Evolutionary conservation across 2,888 invertebrate genomes (phyloP).

Genomic region (Caenorhabditis sp.): DNA sequence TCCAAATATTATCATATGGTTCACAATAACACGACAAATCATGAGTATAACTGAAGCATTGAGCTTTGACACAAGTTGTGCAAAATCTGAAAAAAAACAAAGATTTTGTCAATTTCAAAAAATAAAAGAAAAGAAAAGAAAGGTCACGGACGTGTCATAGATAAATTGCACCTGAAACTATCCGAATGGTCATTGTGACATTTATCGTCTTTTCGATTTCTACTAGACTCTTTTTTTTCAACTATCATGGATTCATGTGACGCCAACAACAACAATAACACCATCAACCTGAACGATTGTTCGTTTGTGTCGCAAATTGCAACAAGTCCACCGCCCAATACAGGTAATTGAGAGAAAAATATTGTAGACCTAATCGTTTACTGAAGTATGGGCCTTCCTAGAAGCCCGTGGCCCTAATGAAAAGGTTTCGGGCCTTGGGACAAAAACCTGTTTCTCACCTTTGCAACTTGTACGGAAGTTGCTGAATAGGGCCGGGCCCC

Average conservation of each 20-base stretch:
- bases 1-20: conserved; percentile 39
- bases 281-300: neutral
- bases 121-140: neutral
- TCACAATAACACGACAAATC: conserved; percentile 55
- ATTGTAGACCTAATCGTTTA: too few species aligned
- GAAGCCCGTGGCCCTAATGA: too few species aligned
- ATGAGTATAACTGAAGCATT: conserved; percentile 25
- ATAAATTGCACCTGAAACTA: too few species aligned
- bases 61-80: neutral
- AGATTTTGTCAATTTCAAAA: neutral
- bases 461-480: too few species aligned
- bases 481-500: too few species aligned
- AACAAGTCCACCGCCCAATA: conserved; percentile 27
- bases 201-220: neutral
- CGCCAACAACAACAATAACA: neutral
- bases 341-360: neutral
- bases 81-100: conserved; percentile 7
- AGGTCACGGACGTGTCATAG: too few species aligned
- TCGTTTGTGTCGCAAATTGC: neutral
- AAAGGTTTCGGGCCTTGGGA: too few species aligned
- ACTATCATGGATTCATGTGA: neutral
- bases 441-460: too few species aligned
- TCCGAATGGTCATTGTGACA: too few species aligned
- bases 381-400: too few species aligned
- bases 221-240: neutral